Evolutionary conservation across 2,113 vertebrate genomes (phyloP).

Genomic region (Megaceryle maxima): DNA sequence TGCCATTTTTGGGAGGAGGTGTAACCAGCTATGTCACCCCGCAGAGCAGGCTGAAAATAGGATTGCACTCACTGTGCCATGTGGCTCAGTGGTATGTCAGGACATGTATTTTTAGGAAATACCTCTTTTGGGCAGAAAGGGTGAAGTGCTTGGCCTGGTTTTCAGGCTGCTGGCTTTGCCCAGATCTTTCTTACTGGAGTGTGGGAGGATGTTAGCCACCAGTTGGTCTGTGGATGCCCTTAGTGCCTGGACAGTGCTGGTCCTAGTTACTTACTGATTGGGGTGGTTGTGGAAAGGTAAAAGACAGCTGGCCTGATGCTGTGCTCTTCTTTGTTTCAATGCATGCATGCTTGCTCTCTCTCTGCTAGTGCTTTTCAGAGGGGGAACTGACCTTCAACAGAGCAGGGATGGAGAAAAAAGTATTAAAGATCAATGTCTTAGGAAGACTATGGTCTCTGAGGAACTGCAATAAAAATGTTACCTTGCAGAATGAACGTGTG

Average conservation of each 20-base stretch:
- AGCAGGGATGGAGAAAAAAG: not conserved
- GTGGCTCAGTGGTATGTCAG: slow-evolving; percentile 56
- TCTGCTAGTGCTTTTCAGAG: not conserved
- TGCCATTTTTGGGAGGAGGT: slow-evolving; percentile 55
- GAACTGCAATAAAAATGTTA: not conserved
- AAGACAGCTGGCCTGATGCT: not conserved
- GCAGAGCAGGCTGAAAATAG: slow-evolving; percentile 60
- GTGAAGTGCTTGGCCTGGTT: slow-evolving; percentile 21
- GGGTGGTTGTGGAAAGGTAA: not conserved
- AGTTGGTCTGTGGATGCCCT: not conserved
- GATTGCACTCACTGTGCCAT: slow-evolving; percentile 59
- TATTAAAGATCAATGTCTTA: not conserved
- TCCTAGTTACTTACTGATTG: not conserved
- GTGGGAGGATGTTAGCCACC: not conserved
- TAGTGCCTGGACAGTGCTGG: not conserved
- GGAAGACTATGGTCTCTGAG: not conserved
- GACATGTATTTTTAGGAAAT: slow-evolving; percentile 67
- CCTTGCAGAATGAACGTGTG: not conserved
- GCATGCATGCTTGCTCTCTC: not conserved
- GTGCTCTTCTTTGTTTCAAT: not conserved
- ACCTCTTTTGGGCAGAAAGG: slow-evolving; percentile 56
- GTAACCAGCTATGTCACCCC: slow-evolving; percentile 55
- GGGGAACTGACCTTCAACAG: not conserved
- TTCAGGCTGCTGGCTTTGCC: slow-evolving; percentile 29
- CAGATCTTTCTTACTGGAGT: not conserved